These are phyloP conservation scores for Prolemur simus DNA, from an alignment of 2,113 vertebrate species.

Conservation along the genomic window DNA sequence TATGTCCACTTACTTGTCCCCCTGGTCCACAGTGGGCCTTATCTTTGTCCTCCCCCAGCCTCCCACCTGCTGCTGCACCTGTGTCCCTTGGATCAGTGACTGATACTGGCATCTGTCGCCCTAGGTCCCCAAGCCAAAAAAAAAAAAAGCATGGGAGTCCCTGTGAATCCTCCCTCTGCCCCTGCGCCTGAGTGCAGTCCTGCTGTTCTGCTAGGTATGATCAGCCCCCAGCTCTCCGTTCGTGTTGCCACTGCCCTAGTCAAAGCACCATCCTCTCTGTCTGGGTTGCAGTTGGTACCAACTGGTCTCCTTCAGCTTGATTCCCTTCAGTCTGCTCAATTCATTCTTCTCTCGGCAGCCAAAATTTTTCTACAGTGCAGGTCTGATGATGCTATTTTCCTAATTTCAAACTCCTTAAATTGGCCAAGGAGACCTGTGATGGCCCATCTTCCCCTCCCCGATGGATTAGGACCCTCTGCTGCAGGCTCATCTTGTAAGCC, in stretches of 20 bases:
- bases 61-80: background rate
- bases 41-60: background rate
- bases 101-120: background rate
- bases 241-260: background rate
- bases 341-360: background rate
- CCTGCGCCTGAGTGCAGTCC: background rate
- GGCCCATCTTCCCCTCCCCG: too few species aligned
- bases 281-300: background rate
- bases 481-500: background rate
- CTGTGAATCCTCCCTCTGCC: background rate
- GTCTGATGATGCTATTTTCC: background rate
- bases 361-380: background rate
- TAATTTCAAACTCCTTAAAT: background rate
- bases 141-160: background rate
- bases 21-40: background rate
- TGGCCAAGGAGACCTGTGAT: background rate
- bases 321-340: background rate
- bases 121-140: background rate
- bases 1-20: background rate
- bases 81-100: background rate
- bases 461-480: background rate
- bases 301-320: background rate
- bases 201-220: background rate
- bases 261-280: background rate
- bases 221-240: background rate